Base-by-base conservation (phyloP, 2,888 invertebrate species). In the Brenthis daphne region DNA sequence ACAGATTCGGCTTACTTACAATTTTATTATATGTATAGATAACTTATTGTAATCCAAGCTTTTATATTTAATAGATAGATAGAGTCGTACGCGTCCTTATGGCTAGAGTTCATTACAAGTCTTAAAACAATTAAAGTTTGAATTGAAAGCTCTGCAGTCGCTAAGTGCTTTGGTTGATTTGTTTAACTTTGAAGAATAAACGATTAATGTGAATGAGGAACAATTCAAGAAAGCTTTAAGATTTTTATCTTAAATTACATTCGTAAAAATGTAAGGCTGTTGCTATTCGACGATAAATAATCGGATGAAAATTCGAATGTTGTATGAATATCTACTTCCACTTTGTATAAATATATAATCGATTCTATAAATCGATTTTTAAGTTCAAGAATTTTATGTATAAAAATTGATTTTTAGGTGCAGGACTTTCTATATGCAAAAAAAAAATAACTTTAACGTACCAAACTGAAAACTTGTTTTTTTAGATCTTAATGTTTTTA, bases 161-260 rank as follows among this genome's bases (percentile, higher is more conserved):
- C 77, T 85, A 87, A 88, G 88, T 86, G 86, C 84, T 85, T 77
- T 74, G 76, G 80, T 84, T 85, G 85, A 88, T 89, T 87, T 88
- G 86, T 89, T 88, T 88, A 86, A 86, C 83, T 89, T 87, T 78
- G 76, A 76, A 79, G 79, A 72, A 70, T 72, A 70, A 68, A 69
- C 70, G 68, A 71, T 70, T 68, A 74, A 79, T 75, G 75, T 80
- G 78, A 72, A 69, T 73, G 72, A 68, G 63, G 68, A 73, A 57
- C 65, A 54, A 53, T 33, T 37, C 16, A 12, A 37, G 51, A 16
- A 61, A 61, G 61, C 37, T 12, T 70, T 48, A 58, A 29, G 14
- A 48, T 48, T 48, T 11, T 48, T 48, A 6, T 48, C 48, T 48
- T 29, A 3, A 29, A 48, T 58, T 24, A n/a, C n/a, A 53, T 16